phyloP scores from a whole-genome alignment of 2,888 invertebrate species.

The Polyommatus iphigenia region DNA sequence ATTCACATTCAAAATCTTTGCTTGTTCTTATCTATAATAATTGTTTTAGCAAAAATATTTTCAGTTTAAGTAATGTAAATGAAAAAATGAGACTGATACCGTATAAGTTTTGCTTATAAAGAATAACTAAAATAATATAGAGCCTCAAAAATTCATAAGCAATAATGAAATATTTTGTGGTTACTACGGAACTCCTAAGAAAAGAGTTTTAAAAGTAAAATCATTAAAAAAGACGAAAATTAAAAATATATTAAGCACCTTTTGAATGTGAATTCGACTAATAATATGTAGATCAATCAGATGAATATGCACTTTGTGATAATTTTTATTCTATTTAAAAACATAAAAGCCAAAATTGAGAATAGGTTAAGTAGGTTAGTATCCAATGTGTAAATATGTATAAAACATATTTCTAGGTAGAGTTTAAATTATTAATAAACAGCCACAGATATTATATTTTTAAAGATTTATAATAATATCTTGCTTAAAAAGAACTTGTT shows the following conservation, averaged over 20 bases:
- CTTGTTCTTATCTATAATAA: not conserved
- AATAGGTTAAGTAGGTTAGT: not conserved
- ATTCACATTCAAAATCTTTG: not conserved
- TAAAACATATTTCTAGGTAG: not conserved
- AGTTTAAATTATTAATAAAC: not conserved
- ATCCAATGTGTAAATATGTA: not conserved
- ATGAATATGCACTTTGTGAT: not conserved
- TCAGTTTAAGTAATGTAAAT: not conserved
- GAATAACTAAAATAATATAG: not conserved
- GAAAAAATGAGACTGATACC: not conserved
- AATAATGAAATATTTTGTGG: not conserved
- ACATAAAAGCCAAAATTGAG: not conserved
- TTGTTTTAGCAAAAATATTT: not conserved
- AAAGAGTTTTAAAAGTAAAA: not conserved
- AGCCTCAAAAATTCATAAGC: not conserved
- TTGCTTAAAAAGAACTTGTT: not conserved
- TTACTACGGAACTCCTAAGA: no score
- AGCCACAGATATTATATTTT: not conserved
- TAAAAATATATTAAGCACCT: not conserved
- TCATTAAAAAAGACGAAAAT: not conserved
- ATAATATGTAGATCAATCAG: not conserved
- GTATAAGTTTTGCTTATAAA: not conserved
- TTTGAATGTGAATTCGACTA: not conserved
- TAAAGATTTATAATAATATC: not conserved
- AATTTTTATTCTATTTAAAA: slow-evolving; percentile 2